Percentiles rank a stretch among this genome's conserved stretches.
Evolutionary conservation across 2,113 vertebrate species (phyloP).

Genomic region (Poecilia latipinna): DNA sequence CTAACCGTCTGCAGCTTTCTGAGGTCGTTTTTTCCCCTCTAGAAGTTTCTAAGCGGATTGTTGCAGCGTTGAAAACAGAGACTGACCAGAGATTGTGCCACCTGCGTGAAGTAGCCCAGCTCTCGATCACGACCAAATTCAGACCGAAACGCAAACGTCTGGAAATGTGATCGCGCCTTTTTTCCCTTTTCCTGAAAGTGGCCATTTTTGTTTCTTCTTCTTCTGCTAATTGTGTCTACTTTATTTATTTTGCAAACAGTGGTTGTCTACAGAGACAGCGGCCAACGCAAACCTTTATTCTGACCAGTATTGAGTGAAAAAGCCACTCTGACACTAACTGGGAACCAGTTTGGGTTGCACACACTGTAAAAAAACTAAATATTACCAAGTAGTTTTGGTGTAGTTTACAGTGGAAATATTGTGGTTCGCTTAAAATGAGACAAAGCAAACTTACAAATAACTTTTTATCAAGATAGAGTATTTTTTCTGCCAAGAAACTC

Average conservation of each 20-base stretch:
- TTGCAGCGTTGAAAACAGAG: slow-evolving; percentile 27
- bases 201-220: slow-evolving; percentile 35
- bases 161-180: slow-evolving; percentile 64
- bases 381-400: too few relatives aligned
- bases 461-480: too few relatives aligned
- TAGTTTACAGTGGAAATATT: too few relatives aligned
- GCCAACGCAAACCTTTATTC: slow-evolving; percentile 40
- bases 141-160: slow-evolving; percentile 26
- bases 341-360: slow-evolving; percentile 6
- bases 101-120: slow-evolving; percentile 46
- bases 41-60: slow-evolving; percentile 37
- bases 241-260: slow-evolving; percentile 43
- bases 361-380: not conserved
- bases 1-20: slow-evolving; percentile 32
- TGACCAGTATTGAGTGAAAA: not conserved
- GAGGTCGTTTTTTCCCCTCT: slow-evolving; percentile 20
- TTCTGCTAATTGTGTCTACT: slow-evolving; percentile 16
- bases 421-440: too few relatives aligned
- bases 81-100: slow-evolving; percentile 62
- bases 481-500: too few relatives aligned
- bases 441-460: too few relatives aligned
- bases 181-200: slow-evolving; percentile 51
- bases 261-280: slow-evolving; percentile 32
- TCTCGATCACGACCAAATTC: slow-evolving; percentile 37
- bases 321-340: slow-evolving; percentile 35